Base-by-base conservation (phyloP, 2,113 vertebrate species). In the Macquaria ambigua region DNA sequence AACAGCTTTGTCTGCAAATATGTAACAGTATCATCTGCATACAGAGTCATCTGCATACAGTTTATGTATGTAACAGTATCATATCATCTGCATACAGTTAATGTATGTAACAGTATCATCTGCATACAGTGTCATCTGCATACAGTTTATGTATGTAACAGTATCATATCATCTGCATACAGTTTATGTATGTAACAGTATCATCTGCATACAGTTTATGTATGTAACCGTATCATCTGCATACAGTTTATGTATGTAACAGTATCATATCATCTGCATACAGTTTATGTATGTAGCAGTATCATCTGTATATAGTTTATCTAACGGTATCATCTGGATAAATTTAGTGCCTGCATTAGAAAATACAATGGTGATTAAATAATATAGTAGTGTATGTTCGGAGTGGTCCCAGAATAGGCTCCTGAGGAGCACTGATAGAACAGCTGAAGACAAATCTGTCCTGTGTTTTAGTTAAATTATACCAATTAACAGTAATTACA, bases 11-110 rank as follows among this genome's bases (percentile, higher is more conserved):
- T 66, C 52, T 31, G 37, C 64, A 83, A 62, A 52, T 75, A 63
- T 31, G 23, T 43, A 59, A 52, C 58, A 71, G 5, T 10, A 20
- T 56, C 8, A 81, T 80, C 50, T 77, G 39, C 66, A 34, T 34
- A 34, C 41, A 34, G 25, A 12, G 23, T 77, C 50, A 68, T 58
- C 37, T 58, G 52, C 18, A 58, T 46, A 68, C 1, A 56, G 1
- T 16, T 41, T 9, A 1, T n/a, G 31, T 9, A 1, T n/a, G 31
- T 10, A 23, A 48, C 39, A 8, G 6, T 31, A 14, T 71, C 28
- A 31, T 31, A 31, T 31, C 25, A 48, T 48, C 25, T 21, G 9
- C 21, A 53, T 67, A 66, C 28, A 79, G 52, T 3, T 3, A 25
- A 18, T 20, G 8, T 14, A 41, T 58, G 0, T 11, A 18, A 28